phyloP scores from a whole-genome alignment of 2,113 vertebrate genomes.

The Urocolius indicus region DNA sequence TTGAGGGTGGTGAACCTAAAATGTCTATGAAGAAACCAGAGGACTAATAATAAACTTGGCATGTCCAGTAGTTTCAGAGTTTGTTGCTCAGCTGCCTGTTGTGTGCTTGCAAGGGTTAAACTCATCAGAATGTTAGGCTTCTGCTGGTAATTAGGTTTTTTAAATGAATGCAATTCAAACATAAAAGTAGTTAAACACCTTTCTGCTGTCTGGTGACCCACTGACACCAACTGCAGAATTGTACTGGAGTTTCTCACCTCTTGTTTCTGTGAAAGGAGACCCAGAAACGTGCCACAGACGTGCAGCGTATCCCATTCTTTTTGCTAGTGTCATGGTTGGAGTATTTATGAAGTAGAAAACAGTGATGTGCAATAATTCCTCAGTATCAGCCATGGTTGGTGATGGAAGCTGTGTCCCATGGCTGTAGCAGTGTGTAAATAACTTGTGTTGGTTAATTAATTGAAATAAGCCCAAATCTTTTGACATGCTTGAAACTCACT shows the following conservation, averaged over 20 bases:
- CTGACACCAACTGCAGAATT: background rate
- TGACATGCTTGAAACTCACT: background rate
- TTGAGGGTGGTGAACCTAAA: background rate
- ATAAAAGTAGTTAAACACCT: background rate
- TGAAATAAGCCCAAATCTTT: background rate
- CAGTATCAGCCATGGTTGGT: background rate
- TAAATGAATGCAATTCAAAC: background rate
- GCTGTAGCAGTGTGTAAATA: background rate
- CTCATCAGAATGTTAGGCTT: background rate
- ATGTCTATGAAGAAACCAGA: background rate
- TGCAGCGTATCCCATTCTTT: background rate
- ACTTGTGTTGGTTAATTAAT: fast-evolving
- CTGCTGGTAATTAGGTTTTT: background rate
- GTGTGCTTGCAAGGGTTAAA: background rate
- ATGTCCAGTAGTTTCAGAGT: background rate
- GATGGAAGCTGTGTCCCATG: background rate
- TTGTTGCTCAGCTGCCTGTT: background rate
- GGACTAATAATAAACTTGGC: background rate
- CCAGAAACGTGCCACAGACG: fast-evolving
- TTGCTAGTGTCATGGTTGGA: fast-evolving
- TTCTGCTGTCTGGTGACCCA: background rate
- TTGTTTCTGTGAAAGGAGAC: background rate
- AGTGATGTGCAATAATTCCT: background rate
- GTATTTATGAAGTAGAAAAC: background rate
- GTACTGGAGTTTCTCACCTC: background rate